A percentile compares a stretch with the other conserved stretches of the same genome.
Conservation (phyloP, 2,888 invertebrate species). For the Leucoptera coffeella region DNA sequence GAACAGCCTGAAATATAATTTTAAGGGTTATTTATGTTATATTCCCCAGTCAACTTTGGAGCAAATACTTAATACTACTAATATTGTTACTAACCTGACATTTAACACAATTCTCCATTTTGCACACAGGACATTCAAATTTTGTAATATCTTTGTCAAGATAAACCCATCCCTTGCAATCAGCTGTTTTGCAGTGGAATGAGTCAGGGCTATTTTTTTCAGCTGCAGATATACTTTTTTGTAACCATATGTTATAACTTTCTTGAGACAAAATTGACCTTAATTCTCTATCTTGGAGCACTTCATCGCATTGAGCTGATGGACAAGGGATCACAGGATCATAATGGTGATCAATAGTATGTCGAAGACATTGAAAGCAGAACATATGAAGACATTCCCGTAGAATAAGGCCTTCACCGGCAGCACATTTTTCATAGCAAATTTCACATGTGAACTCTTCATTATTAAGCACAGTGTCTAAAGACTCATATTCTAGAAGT, state of each 20-base stretch:
- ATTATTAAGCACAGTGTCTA: constrained; percentile 64
- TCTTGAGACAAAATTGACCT: constrained; percentile 60
- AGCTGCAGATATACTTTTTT: constrained; percentile 72
- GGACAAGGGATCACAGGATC: constrained; percentile 80
- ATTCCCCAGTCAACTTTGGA: too few relatives aligned
- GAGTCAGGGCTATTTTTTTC: constrained; percentile 75
- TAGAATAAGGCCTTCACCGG: constrained; percentile 67
- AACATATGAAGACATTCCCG: constrained; percentile 85
- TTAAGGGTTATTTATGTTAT: too few relatives aligned
- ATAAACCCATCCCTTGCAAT: constrained; percentile 86
- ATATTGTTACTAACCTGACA: too few relatives aligned
- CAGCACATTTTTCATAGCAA: constrained; percentile 63
- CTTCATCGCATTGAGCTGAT: constrained; percentile 67
- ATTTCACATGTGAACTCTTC: constrained; percentile 77
- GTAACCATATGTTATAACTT: constrained; percentile 73
- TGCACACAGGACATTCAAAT: constrained; percentile 81
- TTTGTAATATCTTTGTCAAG: constrained; percentile 80
- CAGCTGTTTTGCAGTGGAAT: constrained; percentile 85
- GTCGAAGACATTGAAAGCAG: constrained; percentile 67
- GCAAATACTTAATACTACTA: too few relatives aligned
- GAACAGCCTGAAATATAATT: constrained; percentile 70
- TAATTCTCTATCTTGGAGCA: constrained; percentile 78
- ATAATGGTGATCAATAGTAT: constrained; percentile 69
- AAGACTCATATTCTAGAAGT: constrained; percentile 64
- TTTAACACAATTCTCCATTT: constrained; percentile 72